These are phyloP conservation scores for Diadegma fenestrale DNA, from an alignment of 2,888 invertebrate species.

Conservation along the genomic window DNA sequence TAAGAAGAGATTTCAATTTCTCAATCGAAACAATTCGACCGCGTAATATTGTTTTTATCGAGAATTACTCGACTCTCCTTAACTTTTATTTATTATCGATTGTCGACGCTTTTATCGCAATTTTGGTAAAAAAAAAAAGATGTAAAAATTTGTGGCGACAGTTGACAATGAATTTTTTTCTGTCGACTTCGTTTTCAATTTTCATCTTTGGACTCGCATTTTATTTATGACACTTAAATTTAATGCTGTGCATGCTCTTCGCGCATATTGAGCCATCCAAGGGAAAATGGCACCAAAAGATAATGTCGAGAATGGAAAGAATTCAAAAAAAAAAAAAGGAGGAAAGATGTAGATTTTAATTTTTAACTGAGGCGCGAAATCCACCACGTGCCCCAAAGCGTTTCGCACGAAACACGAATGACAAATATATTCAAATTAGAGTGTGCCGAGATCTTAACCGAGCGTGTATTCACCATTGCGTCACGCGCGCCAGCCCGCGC, in stretches of 20 bases:
- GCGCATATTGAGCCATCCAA: constrained; percentile 14
- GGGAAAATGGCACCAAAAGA: constrained; percentile 22
- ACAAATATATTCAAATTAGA: constrained; percentile 67
- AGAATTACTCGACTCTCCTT: not conserved
- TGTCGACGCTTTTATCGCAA: not conserved
- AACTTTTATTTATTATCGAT: not conserved
- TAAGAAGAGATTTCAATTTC: not conserved
- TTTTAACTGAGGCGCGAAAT: constrained; percentile 16
- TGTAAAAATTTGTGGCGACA: not conserved
- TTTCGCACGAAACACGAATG: constrained; percentile 54
- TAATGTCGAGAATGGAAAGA: not conserved
- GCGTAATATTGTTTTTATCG: not conserved
- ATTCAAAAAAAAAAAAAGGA: not conserved
- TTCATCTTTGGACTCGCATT: constrained; percentile 1
- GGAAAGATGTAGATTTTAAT: constrained; percentile 30
- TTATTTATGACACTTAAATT: constrained; percentile 8
- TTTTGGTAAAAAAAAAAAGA: not conserved
- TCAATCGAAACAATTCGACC: not conserved
- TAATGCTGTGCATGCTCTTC: not conserved
- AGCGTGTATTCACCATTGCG: constrained; percentile 40
- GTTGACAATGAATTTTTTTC: not conserved
- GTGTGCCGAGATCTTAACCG: constrained; percentile 36
- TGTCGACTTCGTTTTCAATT: not conserved
- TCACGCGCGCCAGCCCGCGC: constrained; percentile 14
- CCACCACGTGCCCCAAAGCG: constrained; percentile 30